Evolutionary conservation across 2,888 invertebrate genomes (phyloP), one percentile per base, ranked within the genome.

Genomic region (Heliconius ismenius): DNA sequence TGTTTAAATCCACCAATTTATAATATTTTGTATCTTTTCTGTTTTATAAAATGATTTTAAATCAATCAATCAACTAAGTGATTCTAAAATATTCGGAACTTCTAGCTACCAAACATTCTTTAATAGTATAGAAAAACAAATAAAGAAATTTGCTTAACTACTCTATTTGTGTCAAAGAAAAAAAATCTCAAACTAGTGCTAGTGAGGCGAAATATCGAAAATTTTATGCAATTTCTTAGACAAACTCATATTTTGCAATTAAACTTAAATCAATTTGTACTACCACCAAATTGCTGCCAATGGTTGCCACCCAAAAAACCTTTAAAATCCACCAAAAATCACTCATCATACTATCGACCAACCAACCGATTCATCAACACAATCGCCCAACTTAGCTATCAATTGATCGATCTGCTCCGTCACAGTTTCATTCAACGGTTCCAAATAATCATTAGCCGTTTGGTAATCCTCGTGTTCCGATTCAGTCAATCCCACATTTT

Each of bases 391-490:
- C 78, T 92, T 93, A 0, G 91, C 87, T 58, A 93, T 93, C 81
- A 93, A 81, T 78, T 91, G 88, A 79, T 93, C 92, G 1, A 94
- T 94, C 65, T 94, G 93, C 63, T 93, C 90, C 0, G 87, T 84
- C 1, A 94, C 90, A 0, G 90, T 88, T 73, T 91, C 90, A 72
- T 89, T 91, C 81, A 93, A 77, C 0, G 91, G 91, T 62, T 93
- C 92, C 67, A 92, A 70, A 78, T 89, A 91, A 24, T 85, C 92
- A 65, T 87, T 92, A 15, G 92, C 92, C 39, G 93, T 92, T 81
- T 88, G 86, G 81, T 87, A 93, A 69, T 89, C 86, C 73, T 92
- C 92, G 78, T 88, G 87, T 49, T 91, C 91, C 0, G 89, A 87
- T 60, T 91, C 92, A 36, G 86, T 81, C 78, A 92, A 89, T 60